phyloP scores from a whole-genome alignment of 2,888 invertebrate species.

The Hipparchia semele region DNA sequence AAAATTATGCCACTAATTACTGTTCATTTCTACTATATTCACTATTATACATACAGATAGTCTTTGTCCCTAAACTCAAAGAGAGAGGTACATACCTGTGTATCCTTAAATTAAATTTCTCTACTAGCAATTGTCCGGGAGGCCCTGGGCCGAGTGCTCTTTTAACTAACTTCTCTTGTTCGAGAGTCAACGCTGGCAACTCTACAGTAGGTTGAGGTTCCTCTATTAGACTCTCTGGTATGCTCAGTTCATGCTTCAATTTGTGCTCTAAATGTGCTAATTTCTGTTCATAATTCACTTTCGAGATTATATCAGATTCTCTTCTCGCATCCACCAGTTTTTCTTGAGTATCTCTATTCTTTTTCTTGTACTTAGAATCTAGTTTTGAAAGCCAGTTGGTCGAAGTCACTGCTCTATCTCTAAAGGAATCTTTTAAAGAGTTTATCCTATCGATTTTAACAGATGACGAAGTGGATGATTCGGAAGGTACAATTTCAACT shows the following conservation, averaged over 20 bases:
- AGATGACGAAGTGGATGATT: slow-evolving; percentile 69
- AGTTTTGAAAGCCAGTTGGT: slow-evolving; percentile 81
- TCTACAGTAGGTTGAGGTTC: slow-evolving; percentile 70
- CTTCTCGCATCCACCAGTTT: slow-evolving; percentile 72
- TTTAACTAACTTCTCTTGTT: slow-evolving; percentile 84
- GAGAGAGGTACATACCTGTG: slow-evolving; percentile 54
- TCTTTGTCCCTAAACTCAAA: background rate
- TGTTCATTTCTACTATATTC: too few relatives aligned
- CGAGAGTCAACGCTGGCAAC: slow-evolving; percentile 85
- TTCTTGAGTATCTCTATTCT: slow-evolving; percentile 65
- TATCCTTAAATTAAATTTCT: slow-evolving; percentile 78
- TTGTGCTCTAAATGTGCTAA: slow-evolving; percentile 70
- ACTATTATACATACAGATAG: too few relatives aligned
- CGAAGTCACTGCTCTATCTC: slow-evolving; percentile 74
- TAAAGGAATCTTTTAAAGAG: slow-evolving; percentile 82
- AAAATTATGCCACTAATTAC: too few relatives aligned
- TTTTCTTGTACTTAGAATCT: slow-evolving; percentile 73
- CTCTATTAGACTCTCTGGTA: slow-evolving; percentile 76
- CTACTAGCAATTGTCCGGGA: slow-evolving; percentile 85
- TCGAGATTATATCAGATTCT: slow-evolving; percentile 75
- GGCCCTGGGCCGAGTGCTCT: slow-evolving; percentile 83
- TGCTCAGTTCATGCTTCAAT: slow-evolving; percentile 73
- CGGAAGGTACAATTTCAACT: slow-evolving; percentile 69
- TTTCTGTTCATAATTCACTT: slow-evolving; percentile 74
- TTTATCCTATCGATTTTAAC: slow-evolving; percentile 75